Conservation (phyloP, 2,888 invertebrate genomes). For the Cinara cedri region DNA sequence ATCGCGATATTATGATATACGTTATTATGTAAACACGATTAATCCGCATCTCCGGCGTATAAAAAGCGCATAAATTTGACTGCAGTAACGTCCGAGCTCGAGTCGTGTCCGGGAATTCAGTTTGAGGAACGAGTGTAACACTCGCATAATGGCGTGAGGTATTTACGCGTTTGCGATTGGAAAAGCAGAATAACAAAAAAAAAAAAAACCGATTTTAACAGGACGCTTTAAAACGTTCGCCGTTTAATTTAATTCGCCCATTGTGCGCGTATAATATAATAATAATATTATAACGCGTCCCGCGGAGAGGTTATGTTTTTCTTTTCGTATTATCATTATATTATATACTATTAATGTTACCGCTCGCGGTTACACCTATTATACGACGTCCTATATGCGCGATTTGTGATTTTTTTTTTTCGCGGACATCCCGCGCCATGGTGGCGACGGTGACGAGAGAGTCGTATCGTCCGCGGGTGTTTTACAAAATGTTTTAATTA, state of each 20-base stretch:
- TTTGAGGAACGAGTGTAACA: not conserved
- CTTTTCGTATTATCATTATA: not conserved
- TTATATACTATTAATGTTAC: not conserved
- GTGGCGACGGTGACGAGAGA: too few species aligned
- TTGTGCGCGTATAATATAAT: not conserved
- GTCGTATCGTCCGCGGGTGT: too few species aligned
- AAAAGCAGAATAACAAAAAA: not conserved
- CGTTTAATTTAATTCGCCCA: conserved; percentile 4
- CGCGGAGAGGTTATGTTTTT: conserved; percentile 17
- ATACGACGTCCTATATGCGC: too few species aligned
- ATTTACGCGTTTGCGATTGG: not conserved
- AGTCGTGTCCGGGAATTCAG: not conserved
- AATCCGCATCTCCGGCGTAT: not conserved
- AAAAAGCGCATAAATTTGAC: not conserved
- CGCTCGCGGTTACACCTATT: conserved; percentile 12
- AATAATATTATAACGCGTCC: not conserved
- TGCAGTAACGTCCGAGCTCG: not conserved
- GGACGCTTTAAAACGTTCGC: not conserved
- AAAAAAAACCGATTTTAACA: not conserved
- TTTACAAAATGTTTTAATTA: too few species aligned
- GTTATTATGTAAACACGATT: conserved; percentile 8
- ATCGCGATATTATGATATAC: not conserved
- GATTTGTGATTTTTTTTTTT: too few species aligned
- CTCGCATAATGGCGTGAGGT: too few species aligned
- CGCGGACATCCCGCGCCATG: too few species aligned